Conservation (phyloP, 1,140 invertebrate species). For the Druon quercuslanigerum region DNA sequence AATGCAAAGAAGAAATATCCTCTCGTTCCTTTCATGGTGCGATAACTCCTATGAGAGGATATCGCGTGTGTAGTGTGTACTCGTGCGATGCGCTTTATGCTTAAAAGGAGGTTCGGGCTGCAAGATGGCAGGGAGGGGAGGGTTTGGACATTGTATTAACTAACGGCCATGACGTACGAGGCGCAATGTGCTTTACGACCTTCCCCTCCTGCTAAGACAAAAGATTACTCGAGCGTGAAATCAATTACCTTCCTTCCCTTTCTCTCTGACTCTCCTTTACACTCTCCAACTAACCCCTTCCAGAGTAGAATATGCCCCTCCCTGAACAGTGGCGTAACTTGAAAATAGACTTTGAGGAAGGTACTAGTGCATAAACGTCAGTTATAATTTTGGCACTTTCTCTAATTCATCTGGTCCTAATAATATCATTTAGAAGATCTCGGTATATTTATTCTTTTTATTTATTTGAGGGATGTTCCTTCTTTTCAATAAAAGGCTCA, state of each 20-base stretch:
- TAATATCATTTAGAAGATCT: no score
- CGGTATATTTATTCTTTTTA: no score
- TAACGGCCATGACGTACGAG: constrained; percentile 61
- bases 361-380: no score
- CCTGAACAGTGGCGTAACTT: constrained; percentile 20
- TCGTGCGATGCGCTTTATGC: constrained; percentile 32
- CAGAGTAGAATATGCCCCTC: background rate
- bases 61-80: constrained; percentile 22
- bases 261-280: constrained; percentile 53
- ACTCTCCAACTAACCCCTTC: constrained; percentile 39
- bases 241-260: constrained; percentile 62
- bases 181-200: constrained; percentile 57
- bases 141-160: constrained; percentile 60
- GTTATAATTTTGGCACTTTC: no score
- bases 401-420: no score
- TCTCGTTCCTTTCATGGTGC: constrained; percentile 12
- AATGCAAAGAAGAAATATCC: background rate
- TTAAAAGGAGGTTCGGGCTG: constrained; percentile 52
- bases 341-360: background rate
- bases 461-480: no score
- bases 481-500: no score
- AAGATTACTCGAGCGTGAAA: constrained; percentile 63
- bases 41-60: constrained; percentile 31
- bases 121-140: constrained; percentile 54
- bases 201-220: constrained; percentile 58